These are phyloP conservation scores for Cherax quadricarinatus DNA, from an alignment of 1,140 invertebrate species.

Conservation along the genomic window DNA sequence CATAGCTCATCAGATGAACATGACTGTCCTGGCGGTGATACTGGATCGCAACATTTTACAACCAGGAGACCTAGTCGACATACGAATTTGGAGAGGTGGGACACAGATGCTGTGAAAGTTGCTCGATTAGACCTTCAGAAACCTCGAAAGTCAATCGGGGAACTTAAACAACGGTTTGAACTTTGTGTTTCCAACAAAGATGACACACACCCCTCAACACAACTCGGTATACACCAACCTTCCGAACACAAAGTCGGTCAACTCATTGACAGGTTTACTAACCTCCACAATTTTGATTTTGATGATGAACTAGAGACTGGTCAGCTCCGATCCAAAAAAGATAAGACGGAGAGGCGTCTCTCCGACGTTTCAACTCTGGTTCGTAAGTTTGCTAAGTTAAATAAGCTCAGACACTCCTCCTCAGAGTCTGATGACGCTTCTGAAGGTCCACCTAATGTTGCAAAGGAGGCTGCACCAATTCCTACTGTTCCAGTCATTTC, in stretches of 20 bases:
- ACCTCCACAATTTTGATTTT: not conserved
- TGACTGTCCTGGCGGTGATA: no score
- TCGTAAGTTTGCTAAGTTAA: conserved; percentile 29
- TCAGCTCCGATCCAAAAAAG: not conserved
- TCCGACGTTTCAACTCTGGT: conserved; percentile 44
- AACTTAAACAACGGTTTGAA: not conserved
- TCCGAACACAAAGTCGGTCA: conserved; percentile 11
- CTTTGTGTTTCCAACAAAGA: no score
- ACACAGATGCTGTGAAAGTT: not conserved
- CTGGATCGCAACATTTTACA: no score
- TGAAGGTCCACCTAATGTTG: not conserved
- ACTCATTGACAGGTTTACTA: conserved; percentile 51
- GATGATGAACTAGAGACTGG: not conserved
- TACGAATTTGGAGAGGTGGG: not conserved
- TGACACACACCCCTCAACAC: no score
- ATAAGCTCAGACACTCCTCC: not conserved
- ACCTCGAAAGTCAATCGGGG: not conserved
- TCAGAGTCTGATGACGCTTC: conserved; percentile 10
- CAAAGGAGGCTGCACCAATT: conserved; percentile 23
- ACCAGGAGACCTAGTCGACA: not conserved
- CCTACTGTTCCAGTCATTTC: conserved; percentile 20
- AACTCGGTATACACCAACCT: no score
- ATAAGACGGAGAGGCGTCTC: not conserved
- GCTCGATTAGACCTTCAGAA: not conserved
- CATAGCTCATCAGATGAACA: no score